Base-by-base conservation (phyloP, 1,140 invertebrate genomes). In the Phthorimaea operculella region DNA sequence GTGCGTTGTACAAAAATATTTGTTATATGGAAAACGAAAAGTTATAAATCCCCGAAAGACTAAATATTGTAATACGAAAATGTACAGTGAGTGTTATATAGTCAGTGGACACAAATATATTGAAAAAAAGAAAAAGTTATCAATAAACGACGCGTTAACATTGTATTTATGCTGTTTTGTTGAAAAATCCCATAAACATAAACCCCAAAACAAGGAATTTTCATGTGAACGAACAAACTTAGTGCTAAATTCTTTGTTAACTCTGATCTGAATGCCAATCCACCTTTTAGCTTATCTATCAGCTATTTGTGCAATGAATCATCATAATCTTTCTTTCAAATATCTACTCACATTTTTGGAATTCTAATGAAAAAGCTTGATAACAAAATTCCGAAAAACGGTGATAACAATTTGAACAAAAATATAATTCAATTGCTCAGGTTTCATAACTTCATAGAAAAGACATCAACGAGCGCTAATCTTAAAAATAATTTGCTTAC, bases 71-170 rank as follows among this genome's bases (percentile, higher is more conserved):
- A 82, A 81, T 79, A 82, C 80, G 68, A 81, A 79, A 81, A 77
- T 83, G 80, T 85, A 83, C 80, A 85, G 82, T 83, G 80, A 81
- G 80, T 85, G 80, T 85, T 85, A 83, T 79, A 77, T 85, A 85
- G 82, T 81, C 80, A 82, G 73, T 83, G 80, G 79, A 82, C 80
- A 83, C 80, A 81, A 83, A 62, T 83, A 85, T 85, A 85, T 85
- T 79, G 79, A 81, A 79, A 64, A 72, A 63, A 74, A 81, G 66
- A 77, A 77, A 72, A 83, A 79, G 74, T 82, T 85, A 82, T 80
- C 72, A 85, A 82, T 83, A 85, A 85, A 83, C 76, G 74, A 80
- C 74, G 77, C 74, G 81, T 84, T 84, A 79, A 82, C 80, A 81
- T 74, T 79, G 66, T 76, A 79, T 28, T 28, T 66, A 59, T 76